phyloP scores from a whole-genome alignment of 2,113 vertebrate species.

The Todiramphus saurophagus region DNA sequence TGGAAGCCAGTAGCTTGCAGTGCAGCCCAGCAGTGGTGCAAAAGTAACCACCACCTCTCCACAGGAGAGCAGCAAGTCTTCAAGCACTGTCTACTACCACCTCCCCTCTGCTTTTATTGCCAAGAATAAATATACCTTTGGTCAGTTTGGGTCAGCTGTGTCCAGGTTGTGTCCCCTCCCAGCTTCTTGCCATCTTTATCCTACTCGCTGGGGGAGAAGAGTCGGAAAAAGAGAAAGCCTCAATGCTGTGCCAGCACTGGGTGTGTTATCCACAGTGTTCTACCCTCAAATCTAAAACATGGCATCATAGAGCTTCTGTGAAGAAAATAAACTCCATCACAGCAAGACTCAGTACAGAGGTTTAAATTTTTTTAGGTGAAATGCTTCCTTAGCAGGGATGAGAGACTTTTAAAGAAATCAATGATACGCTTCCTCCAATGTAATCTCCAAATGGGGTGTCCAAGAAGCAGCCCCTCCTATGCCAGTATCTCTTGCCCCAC shows the following conservation, averaged over 20 bases:
- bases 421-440: accelerated
- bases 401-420: background rate
- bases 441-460: background rate
- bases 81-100: background rate
- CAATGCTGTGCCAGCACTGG: background rate
- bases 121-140: background rate
- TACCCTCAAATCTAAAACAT: background rate
- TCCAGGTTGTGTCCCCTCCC: background rate
- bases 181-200: background rate
- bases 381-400: background rate
- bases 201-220: background rate
- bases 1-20: background rate
- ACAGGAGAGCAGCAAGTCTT: background rate
- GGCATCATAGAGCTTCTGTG: background rate
- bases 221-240: background rate
- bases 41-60: background rate
- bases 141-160: background rate
- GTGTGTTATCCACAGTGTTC: background rate
- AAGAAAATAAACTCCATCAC: background rate
- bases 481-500: background rate
- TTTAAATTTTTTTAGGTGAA: background rate
- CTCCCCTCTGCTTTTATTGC: background rate
- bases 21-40: background rate
- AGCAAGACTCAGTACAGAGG: background rate
- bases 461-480: background rate